These are phyloP conservation scores for Eilema caniola DNA, from an alignment of 2,888 invertebrate species.

Conservation along the genomic window DNA sequence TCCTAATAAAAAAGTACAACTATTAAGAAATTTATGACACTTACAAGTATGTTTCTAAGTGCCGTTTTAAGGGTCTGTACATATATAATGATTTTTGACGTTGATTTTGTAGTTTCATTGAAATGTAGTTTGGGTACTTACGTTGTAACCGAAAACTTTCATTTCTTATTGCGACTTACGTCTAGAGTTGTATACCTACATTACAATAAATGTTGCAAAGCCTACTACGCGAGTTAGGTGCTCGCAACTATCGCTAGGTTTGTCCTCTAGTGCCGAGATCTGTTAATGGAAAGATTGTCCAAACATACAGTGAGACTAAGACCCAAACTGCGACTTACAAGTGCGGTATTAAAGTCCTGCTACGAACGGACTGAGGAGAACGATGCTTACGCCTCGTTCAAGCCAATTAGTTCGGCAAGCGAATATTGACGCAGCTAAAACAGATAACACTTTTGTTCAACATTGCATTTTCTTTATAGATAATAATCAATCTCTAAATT, in stretches of 20 bases:
- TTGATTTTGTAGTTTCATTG: too few species aligned
- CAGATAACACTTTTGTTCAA: slow-evolving; percentile 72
- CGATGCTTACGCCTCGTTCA: slow-evolving; percentile 78
- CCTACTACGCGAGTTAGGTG: slow-evolving; percentile 64
- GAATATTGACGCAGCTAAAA: slow-evolving; percentile 85
- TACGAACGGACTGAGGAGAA: slow-evolving; percentile 58
- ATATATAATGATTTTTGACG: too few species aligned
- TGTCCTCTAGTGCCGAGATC: slow-evolving; percentile 57
- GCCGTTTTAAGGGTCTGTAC: too few species aligned
- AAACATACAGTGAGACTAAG: slow-evolving; percentile 67
- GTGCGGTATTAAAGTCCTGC: slow-evolving; percentile 68
- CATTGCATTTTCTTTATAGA: slow-evolving; percentile 31
- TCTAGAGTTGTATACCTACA: slow-evolving; percentile 49
- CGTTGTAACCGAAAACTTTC: neutral
- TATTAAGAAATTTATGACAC: too few species aligned
- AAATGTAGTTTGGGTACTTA: too few species aligned
- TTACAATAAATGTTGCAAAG: slow-evolving; percentile 55
- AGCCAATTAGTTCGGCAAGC: slow-evolving; percentile 82
- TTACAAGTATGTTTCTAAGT: too few species aligned
- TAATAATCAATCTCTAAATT: slow-evolving; percentile 17
- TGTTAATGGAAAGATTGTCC: slow-evolving; percentile 72
- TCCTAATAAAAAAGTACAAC: too few species aligned
- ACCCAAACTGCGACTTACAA: slow-evolving; percentile 76
- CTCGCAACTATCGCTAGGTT: slow-evolving; percentile 52
- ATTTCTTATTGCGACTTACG: neutral